Base-by-base conservation (phyloP, 2,797 vertebrate genomes). In the Enteromius radiatus region DNA sequence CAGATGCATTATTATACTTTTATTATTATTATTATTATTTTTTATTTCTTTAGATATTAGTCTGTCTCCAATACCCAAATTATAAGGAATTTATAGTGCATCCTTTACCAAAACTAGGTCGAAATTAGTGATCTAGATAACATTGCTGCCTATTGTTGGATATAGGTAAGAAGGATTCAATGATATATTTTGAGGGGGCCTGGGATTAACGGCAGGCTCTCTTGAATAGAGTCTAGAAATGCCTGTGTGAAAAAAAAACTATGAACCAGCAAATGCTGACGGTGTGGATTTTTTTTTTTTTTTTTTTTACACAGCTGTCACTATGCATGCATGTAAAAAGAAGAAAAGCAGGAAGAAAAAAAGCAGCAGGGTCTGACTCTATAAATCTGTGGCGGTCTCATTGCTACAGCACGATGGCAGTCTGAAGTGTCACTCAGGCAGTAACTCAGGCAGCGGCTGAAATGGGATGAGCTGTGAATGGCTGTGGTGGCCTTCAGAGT, bases 401-500 rank as follows among this genome's bases (percentile, higher is more conserved):
- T 87, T 91, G 93, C 90, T 92, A 90, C 91, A 92, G 87, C 89
- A 89, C 86, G 86, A 87, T 88, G 76, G 88, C 87, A 84, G 90
- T 90, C 88, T 82, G 75, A 81, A 78, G 49, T 86, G 90, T 87
- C 82, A 45, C 92, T 85, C 54, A 45, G 52, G 67, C 71, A 76
- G 91, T 94, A 92, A 94, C 80, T 94, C 93, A 93, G 89, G 78
- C 85, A 76, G 85, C 77, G 36, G 91, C 87, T 91, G 91, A 71
- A 52, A 93, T 92, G 90, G 92, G 91, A 89, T 89, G 88, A 88
- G 87, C 86, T 87, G 87, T 89, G 91, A 92, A 93, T 90, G 88
- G 91, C 86, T 80, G 86, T 78, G 89, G 90, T 93, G 93, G 92
- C 93, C 93, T 93, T 93, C 91, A 89, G 59, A 77, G 63, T 81